Conservation (phyloP, 2,113 vertebrate genomes). For the Kryptolebias marmoratus region DNA sequence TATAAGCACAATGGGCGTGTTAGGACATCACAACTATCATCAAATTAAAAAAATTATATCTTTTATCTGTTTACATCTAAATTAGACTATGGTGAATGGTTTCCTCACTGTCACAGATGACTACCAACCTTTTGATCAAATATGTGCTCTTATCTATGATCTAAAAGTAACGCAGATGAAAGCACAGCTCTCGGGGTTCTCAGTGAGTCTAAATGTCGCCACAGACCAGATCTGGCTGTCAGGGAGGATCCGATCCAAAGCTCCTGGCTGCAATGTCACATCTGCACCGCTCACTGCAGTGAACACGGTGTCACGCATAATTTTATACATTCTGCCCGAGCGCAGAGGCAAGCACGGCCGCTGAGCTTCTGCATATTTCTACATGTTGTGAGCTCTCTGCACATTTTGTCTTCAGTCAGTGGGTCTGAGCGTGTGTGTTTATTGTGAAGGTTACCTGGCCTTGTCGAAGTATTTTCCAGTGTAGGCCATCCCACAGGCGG, state of each 20-base stretch:
- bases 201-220: slow-evolving; percentile 20
- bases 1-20: not conserved
- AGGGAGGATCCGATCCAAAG: slow-evolving; percentile 18
- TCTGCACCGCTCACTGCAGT: slow-evolving; percentile 23
- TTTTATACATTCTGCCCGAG: slow-evolving; percentile 23
- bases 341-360: slow-evolving; percentile 18
- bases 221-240: slow-evolving; percentile 49
- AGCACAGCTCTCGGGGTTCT: not conserved
- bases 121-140: not conserved
- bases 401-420: not conserved
- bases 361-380: not conserved
- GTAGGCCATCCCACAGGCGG: slow-evolving; percentile 95
- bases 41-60: no score
- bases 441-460: slow-evolving; percentile 81
- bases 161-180: slow-evolving; percentile 21
- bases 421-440: not conserved
- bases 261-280: slow-evolving; percentile 53
- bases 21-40: not conserved
- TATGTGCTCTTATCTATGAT: slow-evolving; percentile 1
- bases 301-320: slow-evolving; percentile 42
- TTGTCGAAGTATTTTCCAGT: slow-evolving; percentile 96
- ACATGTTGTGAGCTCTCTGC: not conserved
- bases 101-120: no score
- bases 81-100: not conserved
- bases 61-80: not conserved